Conservation (phyloP, 2,113 vertebrate genomes). For the Trogon surrucura region DNA sequence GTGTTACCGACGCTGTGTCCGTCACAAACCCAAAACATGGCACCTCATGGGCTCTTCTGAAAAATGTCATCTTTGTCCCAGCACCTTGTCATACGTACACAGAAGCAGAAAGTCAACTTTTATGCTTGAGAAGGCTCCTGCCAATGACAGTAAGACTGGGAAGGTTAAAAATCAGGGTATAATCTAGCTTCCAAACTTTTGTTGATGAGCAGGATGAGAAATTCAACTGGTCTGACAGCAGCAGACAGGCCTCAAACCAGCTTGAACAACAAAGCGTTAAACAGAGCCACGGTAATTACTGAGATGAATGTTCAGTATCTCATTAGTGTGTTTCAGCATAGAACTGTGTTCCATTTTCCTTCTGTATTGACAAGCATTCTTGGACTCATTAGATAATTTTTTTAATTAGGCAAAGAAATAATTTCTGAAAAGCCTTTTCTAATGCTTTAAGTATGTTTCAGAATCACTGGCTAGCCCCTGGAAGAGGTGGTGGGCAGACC, state of each 20-base stretch:
- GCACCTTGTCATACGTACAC: background rate
- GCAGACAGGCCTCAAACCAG: background rate
- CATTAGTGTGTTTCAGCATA: background rate
- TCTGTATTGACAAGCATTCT: background rate
- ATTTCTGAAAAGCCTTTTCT: background rate
- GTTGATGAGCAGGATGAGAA: background rate
- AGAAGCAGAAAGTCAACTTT: background rate
- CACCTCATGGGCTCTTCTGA: background rate
- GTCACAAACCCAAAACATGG: background rate
- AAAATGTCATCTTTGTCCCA: background rate
- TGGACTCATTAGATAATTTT: background rate
- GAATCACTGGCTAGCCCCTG: background rate
- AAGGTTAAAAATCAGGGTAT: background rate
- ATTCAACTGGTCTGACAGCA: background rate
- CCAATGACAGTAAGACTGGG: background rate
- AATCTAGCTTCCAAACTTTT: background rate
- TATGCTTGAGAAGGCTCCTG: background rate
- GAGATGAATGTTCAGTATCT: background rate
- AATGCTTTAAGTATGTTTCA: background rate
- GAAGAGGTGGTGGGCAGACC: background rate
- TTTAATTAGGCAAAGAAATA: constrained; percentile 30
- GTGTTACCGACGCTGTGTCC: too few relatives aligned
- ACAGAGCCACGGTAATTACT: background rate
- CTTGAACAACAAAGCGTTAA: background rate
- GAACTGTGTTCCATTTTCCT: background rate